Percentiles rank a stretch among this genome's conserved stretches.
Evolutionary conservation across 2,888 invertebrate genomes (phyloP).

Genomic region (Agrotis exclamationis): DNA sequence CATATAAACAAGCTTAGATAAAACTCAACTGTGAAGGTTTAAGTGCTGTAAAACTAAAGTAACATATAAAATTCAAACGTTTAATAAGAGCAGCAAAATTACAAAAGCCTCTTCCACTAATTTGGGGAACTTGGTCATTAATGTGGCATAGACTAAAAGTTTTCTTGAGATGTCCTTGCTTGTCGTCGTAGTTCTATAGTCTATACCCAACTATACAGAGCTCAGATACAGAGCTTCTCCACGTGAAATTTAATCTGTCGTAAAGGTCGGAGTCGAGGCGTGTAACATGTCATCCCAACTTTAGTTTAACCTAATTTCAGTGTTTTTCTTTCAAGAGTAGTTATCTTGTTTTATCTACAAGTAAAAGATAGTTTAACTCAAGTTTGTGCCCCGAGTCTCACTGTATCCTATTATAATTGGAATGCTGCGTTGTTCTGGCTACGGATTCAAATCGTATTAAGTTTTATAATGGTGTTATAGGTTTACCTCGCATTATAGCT

Average conservation of each 20-base stretch:
- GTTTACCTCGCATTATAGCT: constrained; percentile 10
- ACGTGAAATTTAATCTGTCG: constrained; percentile 29
- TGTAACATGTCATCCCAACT: constrained; percentile 19
- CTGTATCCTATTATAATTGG: not conserved
- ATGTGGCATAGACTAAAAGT: not conserved
- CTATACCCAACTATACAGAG: no score
- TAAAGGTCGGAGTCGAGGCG: constrained; percentile 10
- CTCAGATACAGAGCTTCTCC: no score
- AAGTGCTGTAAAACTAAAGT: constrained; percentile 8
- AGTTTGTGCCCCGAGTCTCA: not conserved
- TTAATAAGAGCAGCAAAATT: not conserved
- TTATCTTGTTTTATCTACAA: constrained; percentile 1
- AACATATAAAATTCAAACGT: constrained; percentile 7
- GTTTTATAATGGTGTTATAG: constrained; percentile 19
- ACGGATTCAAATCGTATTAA: constrained; percentile 16
- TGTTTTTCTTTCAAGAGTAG: constrained; percentile 2
- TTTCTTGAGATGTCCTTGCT: not conserved
- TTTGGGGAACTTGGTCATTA: constrained; percentile 3
- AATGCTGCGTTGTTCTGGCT: constrained; percentile 1
- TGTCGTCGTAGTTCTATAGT: not conserved
- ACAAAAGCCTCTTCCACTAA: constrained; percentile 1
- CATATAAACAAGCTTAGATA: not conserved
- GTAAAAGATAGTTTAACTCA: constrained; percentile 14
- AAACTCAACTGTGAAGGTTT: not conserved
- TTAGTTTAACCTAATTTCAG: constrained; percentile 16